A percentile compares a stretch with the other conserved stretches of the same genome.
Evolutionary conservation across 2,888 invertebrate genomes (phyloP).

Genomic region (Seira sanloemensis): DNA sequence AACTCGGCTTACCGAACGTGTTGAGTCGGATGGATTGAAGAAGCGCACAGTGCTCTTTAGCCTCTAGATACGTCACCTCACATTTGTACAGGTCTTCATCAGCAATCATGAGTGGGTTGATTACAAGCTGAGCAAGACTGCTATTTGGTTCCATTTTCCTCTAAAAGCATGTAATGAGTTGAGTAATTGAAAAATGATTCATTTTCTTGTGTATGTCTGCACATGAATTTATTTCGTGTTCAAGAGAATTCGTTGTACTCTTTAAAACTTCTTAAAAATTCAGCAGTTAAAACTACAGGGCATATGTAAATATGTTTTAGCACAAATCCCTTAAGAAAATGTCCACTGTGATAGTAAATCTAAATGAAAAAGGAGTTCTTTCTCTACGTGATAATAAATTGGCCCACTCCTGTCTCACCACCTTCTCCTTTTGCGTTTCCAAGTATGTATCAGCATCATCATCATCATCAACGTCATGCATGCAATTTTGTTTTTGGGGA

Average conservation of each 20-base stretch:
- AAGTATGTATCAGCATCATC: neutral
- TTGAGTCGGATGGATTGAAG: constrained; percentile 87
- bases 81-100: constrained; percentile 90
- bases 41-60: constrained; percentile 86
- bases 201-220: too few species aligned
- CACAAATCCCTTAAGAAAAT: too few species aligned
- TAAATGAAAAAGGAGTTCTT: too few species aligned
- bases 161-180: too few species aligned
- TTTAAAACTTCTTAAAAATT: too few species aligned
- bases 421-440: constrained; percentile 23
- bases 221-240: too few species aligned
- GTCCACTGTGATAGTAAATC: too few species aligned
- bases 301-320: too few species aligned
- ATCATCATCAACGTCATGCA: neutral
- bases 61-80: constrained; percentile 88
- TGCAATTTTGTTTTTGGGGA: constrained; percentile 16
- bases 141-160: constrained; percentile 81
- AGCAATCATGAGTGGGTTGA: constrained; percentile 82
- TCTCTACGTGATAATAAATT: constrained; percentile 57
- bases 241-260: too few species aligned
- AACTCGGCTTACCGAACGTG: constrained; percentile 84
- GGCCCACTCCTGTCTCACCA: constrained; percentile 45
- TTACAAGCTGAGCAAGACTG: constrained; percentile 82
- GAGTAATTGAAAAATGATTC: too few species aligned
- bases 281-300: too few species aligned